Conservation (phyloP, 2,888 invertebrate genomes). For the Dyspetes luteomarginatus region DNA sequence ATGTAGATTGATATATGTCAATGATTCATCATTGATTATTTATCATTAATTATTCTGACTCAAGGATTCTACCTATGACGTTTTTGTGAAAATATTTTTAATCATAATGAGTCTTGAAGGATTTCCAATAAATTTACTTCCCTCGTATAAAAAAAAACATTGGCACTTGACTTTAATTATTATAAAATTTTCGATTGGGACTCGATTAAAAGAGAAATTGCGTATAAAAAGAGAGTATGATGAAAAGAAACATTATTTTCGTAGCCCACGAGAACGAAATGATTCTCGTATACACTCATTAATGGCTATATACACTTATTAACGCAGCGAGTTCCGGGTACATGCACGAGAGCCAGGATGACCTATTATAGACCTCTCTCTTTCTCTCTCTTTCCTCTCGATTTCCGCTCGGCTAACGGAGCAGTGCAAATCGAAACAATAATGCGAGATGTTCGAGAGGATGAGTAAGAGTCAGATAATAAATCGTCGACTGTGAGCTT, state of each 20-base stretch:
- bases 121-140: no score
- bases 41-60: background rate
- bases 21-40: background rate
- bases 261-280: background rate
- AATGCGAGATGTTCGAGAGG: conserved; percentile 67
- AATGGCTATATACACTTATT: conserved; percentile 19
- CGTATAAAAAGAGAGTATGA: background rate
- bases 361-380: conserved; percentile 37
- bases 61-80: no score
- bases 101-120: no score
- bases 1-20: background rate
- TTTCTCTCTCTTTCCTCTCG: conserved; percentile 46
- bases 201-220: background rate
- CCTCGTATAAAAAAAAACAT: no score
- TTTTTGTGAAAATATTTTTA: no score
- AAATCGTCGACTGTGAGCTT: background rate
- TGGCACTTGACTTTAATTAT: no score
- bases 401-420: conserved; percentile 71
- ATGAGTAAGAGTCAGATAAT: conserved; percentile 18
- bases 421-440: conserved; percentile 70
- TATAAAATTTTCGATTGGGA: no score
- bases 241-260: background rate
- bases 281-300: background rate
- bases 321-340: conserved; percentile 65
- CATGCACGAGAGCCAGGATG: conserved; percentile 67